Evolutionary conservation across 2,888 invertebrate species (phyloP).

Genomic region (Hofmannophila pseudospretella): DNA sequence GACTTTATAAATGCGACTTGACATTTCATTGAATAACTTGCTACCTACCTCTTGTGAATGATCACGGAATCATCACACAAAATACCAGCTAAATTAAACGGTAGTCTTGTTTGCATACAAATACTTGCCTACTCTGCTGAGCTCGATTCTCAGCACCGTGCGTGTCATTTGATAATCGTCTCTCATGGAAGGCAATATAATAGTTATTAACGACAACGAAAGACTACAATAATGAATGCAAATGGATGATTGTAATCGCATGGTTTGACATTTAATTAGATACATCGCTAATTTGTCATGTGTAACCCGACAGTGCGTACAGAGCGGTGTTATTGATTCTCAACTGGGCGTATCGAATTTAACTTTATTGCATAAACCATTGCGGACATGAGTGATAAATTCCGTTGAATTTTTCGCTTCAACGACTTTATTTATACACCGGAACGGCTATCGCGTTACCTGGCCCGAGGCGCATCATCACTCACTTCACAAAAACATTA

Average conservation of each 20-base stretch:
- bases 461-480: slow-evolving; percentile 51
- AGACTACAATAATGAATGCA: slow-evolving; percentile 11
- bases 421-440: slow-evolving; percentile 63
- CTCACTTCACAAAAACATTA: slow-evolving; percentile 59
- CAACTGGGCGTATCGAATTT: slow-evolving; percentile 14
- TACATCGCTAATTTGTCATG: slow-evolving; percentile 16
- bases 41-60: too few relatives aligned
- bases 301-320: slow-evolving; percentile 4
- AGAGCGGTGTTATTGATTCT: slow-evolving; percentile 8
- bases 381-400: slow-evolving; percentile 49
- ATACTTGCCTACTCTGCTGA: background rate
- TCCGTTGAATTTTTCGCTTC: slow-evolving; percentile 60
- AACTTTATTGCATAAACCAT: slow-evolving; percentile 34
- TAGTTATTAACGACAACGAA: slow-evolving; percentile 4
- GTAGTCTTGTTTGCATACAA: too few relatives aligned
- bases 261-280: slow-evolving; percentile 9
- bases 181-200: slow-evolving; percentile 5
- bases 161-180: slow-evolving; percentile 1
- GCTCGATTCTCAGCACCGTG: slow-evolving; percentile 5
- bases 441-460: slow-evolving; percentile 54
- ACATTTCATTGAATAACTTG: too few relatives aligned
- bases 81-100: too few relatives aligned
- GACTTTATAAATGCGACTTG: too few relatives aligned
- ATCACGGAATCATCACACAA: too few relatives aligned
- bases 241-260: slow-evolving; percentile 10